A percentile compares a stretch with the other conserved stretches of the same genome.
Conservation (phyloP, 2,888 invertebrate species). For the Eulithis prunata region DNA sequence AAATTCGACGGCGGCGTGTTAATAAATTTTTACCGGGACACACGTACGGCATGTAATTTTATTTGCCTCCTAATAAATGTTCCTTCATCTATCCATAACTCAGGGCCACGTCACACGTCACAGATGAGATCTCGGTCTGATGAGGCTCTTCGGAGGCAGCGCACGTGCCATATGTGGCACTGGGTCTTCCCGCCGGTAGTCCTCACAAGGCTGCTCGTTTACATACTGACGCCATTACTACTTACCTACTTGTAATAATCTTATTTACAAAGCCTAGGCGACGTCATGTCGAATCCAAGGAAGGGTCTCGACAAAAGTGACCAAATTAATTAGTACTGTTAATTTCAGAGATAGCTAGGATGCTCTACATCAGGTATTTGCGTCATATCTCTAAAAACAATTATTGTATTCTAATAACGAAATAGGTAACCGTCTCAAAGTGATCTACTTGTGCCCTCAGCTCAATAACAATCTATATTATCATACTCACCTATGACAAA, state of each 20-base stretch:
- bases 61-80: constrained; percentile 7
- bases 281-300: no score
- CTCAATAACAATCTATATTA: neutral
- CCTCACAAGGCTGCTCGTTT: constrained; percentile 19
- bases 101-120: constrained; percentile 7
- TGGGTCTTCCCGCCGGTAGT: constrained; percentile 18
- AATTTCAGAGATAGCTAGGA: no score
- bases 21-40: neutral
- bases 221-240: constrained; percentile 10
- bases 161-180: constrained; percentile 14
- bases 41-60: neutral
- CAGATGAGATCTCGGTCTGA: constrained; percentile 21
- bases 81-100: constrained; percentile 6
- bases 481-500: constrained; percentile 1
- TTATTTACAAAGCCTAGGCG: no score
- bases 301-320: no score
- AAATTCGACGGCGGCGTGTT: neutral
- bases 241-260: neutral
- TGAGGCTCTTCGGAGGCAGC: constrained; percentile 19
- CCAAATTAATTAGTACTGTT: no score
- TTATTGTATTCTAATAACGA: no score
- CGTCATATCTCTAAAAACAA: neutral
- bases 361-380: no score
- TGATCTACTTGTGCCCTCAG: neutral
- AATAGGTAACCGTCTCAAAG: neutral